phyloP scores from a whole-genome alignment of 1,140 invertebrate species.

The Hylyphantes graminicola region DNA sequence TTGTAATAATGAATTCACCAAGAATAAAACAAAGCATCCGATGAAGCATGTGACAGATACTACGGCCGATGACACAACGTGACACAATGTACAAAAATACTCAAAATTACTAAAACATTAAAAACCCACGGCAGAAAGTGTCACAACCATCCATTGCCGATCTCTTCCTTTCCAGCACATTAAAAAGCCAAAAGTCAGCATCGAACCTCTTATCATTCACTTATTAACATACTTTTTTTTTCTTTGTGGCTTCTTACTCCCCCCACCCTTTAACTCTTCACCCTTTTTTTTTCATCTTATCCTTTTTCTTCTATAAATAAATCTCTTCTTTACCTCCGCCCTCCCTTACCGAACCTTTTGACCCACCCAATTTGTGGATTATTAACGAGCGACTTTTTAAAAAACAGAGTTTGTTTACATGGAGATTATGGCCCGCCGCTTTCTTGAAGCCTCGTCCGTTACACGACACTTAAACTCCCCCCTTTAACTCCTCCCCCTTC shows the following conservation, averaged over 20 bases:
- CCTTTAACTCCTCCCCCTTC: not conserved
- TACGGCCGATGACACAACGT: no score
- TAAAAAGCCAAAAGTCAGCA: conserved; percentile 19
- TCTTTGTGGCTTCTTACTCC: not conserved
- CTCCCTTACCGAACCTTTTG: conserved; percentile 25
- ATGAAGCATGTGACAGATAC: no score
- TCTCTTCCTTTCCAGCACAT: no score
- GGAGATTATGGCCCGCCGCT: conserved; percentile 58
- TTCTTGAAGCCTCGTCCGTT: conserved; percentile 56
- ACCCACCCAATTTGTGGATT: conserved; percentile 60
- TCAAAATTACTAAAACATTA: no score
- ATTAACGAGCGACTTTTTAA: conserved; percentile 59
- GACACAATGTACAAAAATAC: no score
- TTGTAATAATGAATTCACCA: no score
- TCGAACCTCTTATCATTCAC: conserved; percentile 57
- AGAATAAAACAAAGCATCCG: no score
- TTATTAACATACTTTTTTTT: conserved; percentile 51
- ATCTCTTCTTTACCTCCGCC: conserved; percentile 22
- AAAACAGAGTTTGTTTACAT: conserved; percentile 58
- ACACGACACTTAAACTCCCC: conserved; percentile 60
- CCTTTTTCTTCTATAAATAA: conserved; percentile 59
- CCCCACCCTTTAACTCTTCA: not conserved
- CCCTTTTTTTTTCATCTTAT: not conserved
- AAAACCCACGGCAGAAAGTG: no score
- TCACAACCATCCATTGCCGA: no score